A percentile compares a stretch with the other conserved stretches of the same genome.
Evolutionary conservation across 2,888 invertebrate genomes (phyloP).

Genomic region (Callyntrura sp.): DNA sequence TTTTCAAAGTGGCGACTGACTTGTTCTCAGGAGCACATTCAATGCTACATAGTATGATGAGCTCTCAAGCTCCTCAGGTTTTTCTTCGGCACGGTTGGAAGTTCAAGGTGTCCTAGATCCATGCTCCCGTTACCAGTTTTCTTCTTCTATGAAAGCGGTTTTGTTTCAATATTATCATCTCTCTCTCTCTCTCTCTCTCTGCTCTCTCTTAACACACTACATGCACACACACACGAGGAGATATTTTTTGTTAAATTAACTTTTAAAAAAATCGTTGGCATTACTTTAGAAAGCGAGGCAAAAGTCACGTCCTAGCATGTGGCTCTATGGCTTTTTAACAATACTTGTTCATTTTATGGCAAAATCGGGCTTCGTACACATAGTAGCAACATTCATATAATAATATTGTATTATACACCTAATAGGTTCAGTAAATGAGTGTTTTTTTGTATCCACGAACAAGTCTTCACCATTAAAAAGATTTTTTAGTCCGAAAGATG

Average conservation of each 20-base stretch:
- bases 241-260: constrained; percentile 45
- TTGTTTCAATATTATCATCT: constrained; percentile 67
- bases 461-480: constrained; percentile 25
- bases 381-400: not conserved
- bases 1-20: too few relatives aligned
- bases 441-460: constrained; percentile 42
- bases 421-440: not conserved
- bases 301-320: constrained; percentile 72
- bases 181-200: constrained; percentile 34
- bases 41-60: too few relatives aligned
- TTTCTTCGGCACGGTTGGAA: constrained; percentile 75
- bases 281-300: constrained; percentile 68
- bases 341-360: constrained; percentile 50
- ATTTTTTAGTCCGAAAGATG: constrained; percentile 1
- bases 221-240: constrained; percentile 31
- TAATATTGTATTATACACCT: not conserved
- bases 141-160: constrained; percentile 70
- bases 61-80: constrained; percentile 70
- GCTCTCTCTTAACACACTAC: too few relatives aligned
- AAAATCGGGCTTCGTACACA: constrained; percentile 49
- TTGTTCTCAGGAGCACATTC: constrained; percentile 40
- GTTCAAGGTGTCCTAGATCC: constrained; percentile 78
- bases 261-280: constrained; percentile 29
- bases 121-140: constrained; percentile 79
- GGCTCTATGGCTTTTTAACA: constrained; percentile 44